Evolutionary conservation across 2,797 vertebrate species (phyloP), one percentile per base, ranked within the genome.

Genomic region (Chaetodon trifasciatus): DNA sequence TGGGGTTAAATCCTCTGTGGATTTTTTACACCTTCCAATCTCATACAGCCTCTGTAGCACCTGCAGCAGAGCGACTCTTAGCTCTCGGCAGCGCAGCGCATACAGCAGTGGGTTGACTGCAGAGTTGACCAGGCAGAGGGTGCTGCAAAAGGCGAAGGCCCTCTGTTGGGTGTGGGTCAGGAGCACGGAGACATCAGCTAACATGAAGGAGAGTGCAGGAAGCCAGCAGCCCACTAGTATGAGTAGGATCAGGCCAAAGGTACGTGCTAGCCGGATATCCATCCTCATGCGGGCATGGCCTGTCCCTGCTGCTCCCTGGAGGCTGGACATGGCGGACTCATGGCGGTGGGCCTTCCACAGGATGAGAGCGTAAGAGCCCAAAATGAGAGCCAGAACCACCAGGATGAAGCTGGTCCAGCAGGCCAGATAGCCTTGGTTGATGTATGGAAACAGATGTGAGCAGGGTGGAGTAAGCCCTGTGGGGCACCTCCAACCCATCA

Each of bases 101-200:
- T 99, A 99, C 44, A 99, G 94, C 55, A 98, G 65, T 0, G 98
- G 98, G 88, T 99, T 98, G 74, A 97, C 90, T 69, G 96, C 93
- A 37, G 97, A 98, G 88, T 99, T 98, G 78, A 97, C 88, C 46
- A 99, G 94, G 82, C 97, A 99, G 61, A 99, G 96, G 49, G 96
- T 97, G 92, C 97, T 96, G 89, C 96, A 98, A 89, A 98, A 99
- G 82, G 97, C 97, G 0, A 98, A 99, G 49, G 90, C 94, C 76
- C 94, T 93, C 93, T 95, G 96, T 63, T 96, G 92, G 24, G 0
- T 32, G 0, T 0, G 15, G 5, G 70, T 95, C 62, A 97, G 90
- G 0, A 3, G 10, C 52, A 81, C 6, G 0, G 91, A 88, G 82
- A 97, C 47, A 49, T 98, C 97, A 53, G 93, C 94, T 55, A 92